These are phyloP conservation scores for Anorthoa munda DNA, from an alignment of 2,888 invertebrate genomes.

Conservation along the genomic window DNA sequence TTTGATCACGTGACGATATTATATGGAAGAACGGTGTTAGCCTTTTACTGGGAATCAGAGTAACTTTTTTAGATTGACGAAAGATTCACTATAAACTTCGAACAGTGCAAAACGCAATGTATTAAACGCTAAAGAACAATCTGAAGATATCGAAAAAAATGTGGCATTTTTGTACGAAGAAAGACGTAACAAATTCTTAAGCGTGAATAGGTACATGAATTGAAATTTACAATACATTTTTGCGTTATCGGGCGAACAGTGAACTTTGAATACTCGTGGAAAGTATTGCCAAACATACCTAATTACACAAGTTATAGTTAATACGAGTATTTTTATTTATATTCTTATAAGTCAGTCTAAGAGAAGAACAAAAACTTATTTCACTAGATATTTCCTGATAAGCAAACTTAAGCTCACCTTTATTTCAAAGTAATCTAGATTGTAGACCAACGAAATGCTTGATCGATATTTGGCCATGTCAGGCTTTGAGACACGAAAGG, in stretches of 20 bases:
- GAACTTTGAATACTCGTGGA: slow-evolving; percentile 18
- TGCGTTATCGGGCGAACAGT: neutral
- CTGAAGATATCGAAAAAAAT: neutral
- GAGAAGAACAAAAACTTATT: neutral
- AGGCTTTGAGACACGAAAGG: slow-evolving; percentile 23
- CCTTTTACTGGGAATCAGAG: slow-evolving; percentile 55
- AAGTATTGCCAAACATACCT: neutral
- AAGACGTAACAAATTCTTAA: neutral
- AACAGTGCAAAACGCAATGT: neutral
- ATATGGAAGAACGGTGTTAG: slow-evolving; percentile 51
- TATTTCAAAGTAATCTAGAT: slow-evolving; percentile 9
- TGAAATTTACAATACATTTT: slow-evolving; percentile 7
- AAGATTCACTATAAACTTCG: too few relatives aligned
- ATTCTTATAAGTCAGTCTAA: neutral
- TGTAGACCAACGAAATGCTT: slow-evolving; percentile 3
- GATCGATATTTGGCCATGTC: slow-evolving; percentile 33
- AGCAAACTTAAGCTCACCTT: neutral
- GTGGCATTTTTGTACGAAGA: neutral
- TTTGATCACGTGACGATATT: neutral
- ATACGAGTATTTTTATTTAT: neutral
- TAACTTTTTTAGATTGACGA: slow-evolving; percentile 15
- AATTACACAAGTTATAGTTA: neutral
- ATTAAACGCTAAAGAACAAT: too few relatives aligned
- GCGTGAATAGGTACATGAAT: neutral
- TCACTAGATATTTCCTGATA: neutral